A percentile compares a stretch with the other conserved stretches of the same genome.
phyloP scores from a whole-genome alignment of 2,888 invertebrate species.

The Acleris emargana region DNA sequence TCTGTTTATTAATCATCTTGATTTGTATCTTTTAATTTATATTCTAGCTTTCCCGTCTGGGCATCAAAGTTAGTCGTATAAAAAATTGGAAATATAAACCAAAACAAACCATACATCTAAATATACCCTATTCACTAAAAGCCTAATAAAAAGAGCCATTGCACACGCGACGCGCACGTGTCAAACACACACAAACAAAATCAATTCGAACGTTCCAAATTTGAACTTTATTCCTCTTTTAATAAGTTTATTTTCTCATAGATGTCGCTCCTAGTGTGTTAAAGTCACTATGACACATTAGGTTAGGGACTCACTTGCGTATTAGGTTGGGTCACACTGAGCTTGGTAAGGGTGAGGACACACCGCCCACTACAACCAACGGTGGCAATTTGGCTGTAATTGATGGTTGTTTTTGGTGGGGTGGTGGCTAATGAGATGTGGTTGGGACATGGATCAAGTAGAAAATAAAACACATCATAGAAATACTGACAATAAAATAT shows the following conservation, averaged over 20 bases:
- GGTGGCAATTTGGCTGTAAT: constrained; percentile 57
- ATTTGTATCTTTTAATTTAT: too few species aligned
- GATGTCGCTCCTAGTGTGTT: constrained; percentile 26
- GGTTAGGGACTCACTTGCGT: constrained; percentile 47
- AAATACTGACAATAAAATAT: too few species aligned
- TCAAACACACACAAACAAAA: constrained; percentile 37
- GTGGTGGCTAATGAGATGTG: constrained; percentile 17
- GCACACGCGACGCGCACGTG: constrained; percentile 72
- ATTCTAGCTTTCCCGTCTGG: too few species aligned
- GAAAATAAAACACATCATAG: not conserved
- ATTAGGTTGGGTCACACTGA: constrained; percentile 33
- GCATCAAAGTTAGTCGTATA: not conserved
- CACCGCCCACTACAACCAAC: constrained; percentile 54
- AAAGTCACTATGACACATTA: constrained; percentile 51
- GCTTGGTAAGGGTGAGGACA: constrained; percentile 49
- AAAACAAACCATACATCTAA: constrained; percentile 5
- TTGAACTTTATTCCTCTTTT: too few species aligned
- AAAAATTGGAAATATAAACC: not conserved
- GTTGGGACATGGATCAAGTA: constrained; percentile 10
- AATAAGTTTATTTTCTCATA: too few species aligned
- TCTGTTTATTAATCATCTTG: too few species aligned
- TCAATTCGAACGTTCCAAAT: too few species aligned
- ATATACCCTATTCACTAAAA: constrained; percentile 53
- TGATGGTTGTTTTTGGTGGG: constrained; percentile 43
- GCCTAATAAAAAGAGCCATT: constrained; percentile 59